These are phyloP conservation scores for Disparrhopalites patrizii DNA, from an alignment of 2,888 invertebrate species.

Conservation along the genomic window DNA sequence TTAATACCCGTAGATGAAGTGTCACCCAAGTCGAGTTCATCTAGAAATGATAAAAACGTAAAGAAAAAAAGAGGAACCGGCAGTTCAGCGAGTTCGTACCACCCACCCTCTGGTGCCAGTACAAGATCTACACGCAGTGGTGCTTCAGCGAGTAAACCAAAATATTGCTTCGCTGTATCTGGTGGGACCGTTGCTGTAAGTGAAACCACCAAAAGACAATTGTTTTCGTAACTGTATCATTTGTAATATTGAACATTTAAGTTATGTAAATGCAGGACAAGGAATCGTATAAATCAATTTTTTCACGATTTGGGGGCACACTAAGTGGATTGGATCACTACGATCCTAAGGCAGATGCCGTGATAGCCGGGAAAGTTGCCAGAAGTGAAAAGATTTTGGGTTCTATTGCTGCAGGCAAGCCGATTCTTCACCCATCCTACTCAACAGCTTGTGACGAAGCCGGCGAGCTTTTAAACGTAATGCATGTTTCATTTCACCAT, in stretches of 20 bases:
- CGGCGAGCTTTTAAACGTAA: conserved; percentile 63
- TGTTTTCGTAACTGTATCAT: background rate
- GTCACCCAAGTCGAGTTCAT: too few relatives aligned
- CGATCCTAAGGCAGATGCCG: conserved; percentile 67
- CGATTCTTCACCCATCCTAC: conserved; percentile 72
- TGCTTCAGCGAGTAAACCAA: background rate
- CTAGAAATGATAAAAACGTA: background rate
- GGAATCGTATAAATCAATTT: conserved; percentile 51
- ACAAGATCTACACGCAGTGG: background rate
- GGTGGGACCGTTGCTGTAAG: conserved; percentile 3
- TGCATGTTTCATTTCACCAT: background rate
- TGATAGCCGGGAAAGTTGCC: conserved; percentile 65
- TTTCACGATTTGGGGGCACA: conserved; percentile 62
- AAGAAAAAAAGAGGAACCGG: background rate
- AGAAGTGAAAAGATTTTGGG: conserved; percentile 85
- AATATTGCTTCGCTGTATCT: background rate
- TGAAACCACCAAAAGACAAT: too few relatives aligned
- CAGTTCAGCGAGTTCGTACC: background rate
- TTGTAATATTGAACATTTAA: background rate
- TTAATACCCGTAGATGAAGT: background rate
- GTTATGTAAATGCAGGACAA: conserved; percentile 5
- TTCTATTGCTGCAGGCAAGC: conserved; percentile 71
- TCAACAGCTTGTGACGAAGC: conserved; percentile 63
- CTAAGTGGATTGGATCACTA: conserved; percentile 59
- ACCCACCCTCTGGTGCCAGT: background rate